These are phyloP conservation scores for Euura lappo DNA, from an alignment of 1,140 invertebrate species.

Conservation along the genomic window DNA sequence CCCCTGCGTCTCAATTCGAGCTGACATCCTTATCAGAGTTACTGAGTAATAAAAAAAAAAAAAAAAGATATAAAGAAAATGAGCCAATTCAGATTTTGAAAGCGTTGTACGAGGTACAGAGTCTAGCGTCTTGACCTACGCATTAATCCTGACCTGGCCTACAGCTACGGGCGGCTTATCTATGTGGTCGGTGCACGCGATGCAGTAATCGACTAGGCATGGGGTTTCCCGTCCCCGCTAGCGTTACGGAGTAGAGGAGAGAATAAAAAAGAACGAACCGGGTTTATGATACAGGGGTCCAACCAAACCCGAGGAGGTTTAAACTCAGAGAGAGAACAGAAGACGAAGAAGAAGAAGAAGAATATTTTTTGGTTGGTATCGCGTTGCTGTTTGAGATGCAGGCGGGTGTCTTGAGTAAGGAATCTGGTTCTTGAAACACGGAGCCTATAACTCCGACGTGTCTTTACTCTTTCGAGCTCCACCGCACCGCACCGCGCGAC, in stretches of 20 bases:
- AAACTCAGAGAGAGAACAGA: neutral
- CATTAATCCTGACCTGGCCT: constrained; percentile 3
- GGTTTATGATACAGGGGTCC: too few species aligned
- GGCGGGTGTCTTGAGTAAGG: neutral
- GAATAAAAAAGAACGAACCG: constrained; percentile 7
- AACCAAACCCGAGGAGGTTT: too few species aligned
- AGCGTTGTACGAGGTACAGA: too few species aligned
- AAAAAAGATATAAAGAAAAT: too few species aligned
- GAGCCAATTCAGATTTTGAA: too few species aligned
- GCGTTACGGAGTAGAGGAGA: constrained; percentile 5
- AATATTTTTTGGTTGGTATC: neutral
- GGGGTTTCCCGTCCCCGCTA: neutral
- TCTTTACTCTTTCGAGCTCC: neutral
- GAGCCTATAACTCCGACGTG: neutral
- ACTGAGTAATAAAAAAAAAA: too few species aligned
- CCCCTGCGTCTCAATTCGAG: too few species aligned
- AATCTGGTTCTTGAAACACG: neutral
- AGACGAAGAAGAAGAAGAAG: neutral
- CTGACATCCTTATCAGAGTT: too few species aligned
- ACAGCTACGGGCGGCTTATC: neutral
- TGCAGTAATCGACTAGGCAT: neutral
- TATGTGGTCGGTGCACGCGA: neutral
- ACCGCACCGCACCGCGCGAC: too few species aligned
- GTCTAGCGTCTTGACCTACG: neutral
- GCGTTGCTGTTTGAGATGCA: neutral